Conservation (phyloP, 1,140 invertebrate genomes). For the Sycobia sp. region DNA sequence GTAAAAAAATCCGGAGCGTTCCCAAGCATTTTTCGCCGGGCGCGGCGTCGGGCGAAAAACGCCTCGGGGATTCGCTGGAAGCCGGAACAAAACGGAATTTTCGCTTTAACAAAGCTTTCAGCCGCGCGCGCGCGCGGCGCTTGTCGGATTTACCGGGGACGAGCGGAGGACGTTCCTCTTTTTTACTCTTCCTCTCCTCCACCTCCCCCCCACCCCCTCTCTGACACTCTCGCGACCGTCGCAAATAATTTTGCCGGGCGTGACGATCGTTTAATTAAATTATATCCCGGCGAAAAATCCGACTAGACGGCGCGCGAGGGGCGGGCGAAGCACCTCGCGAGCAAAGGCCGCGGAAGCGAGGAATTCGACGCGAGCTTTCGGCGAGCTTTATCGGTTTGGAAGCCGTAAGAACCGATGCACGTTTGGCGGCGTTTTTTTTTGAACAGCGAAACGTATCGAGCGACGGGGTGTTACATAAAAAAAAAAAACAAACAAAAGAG, state of each 20-base stretch:
- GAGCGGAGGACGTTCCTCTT: conserved; percentile 1
- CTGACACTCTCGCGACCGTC: too few relatives aligned
- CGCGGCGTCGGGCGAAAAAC: too few relatives aligned
- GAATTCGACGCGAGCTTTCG: conserved; percentile 6
- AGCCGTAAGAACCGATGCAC: background rate
- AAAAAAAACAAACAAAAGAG: background rate
- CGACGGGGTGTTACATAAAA: background rate
- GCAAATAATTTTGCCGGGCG: conserved; percentile 28
- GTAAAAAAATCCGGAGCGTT: background rate
- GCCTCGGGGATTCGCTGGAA: conserved; percentile 2
- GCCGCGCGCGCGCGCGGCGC: background rate
- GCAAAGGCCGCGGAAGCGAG: background rate
- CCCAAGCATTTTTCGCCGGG: background rate
- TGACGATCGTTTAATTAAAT: conserved; percentile 31
- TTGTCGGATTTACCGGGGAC: conserved; percentile 1
- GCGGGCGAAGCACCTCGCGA: conserved; percentile 31
- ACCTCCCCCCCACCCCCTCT: too few relatives aligned
- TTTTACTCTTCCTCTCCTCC: too few relatives aligned
- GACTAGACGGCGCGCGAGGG: background rate
- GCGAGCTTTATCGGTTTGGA: background rate
- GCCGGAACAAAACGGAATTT: conserved; percentile 28
- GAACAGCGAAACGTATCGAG: too few relatives aligned
- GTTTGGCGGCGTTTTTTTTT: too few relatives aligned
- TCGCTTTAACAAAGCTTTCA: conserved; percentile 33
- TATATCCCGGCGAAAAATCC: conserved; percentile 24